Base-by-base conservation (phyloP, 2,888 invertebrate genomes). In the Napeogenes sylphis region DNA sequence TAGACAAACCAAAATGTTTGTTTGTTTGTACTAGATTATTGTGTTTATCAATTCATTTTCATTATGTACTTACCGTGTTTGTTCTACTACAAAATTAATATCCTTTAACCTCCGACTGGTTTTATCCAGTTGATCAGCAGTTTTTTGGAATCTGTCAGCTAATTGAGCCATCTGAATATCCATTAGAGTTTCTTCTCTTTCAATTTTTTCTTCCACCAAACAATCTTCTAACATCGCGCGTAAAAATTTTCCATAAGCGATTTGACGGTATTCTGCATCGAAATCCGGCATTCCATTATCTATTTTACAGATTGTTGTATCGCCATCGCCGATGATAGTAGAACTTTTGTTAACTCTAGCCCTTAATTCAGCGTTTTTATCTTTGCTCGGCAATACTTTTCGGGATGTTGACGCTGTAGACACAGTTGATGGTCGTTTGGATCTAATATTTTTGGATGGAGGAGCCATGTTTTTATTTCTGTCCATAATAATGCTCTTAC, bases 81-180 rank as follows among this genome's bases (percentile, higher is more conserved):
- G 87, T 70, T 91, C 91, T 1, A 82, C 83, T 53, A 85, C 79
- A 79, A 91, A 91, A 1, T 82, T 84, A 46, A 92, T 86, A 62
- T 90, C 87, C 64, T 89, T 91, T 55, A 91, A 64, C 14, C 90
- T 75, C 45, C 80, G 75, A 68, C 84, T 89, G 0, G 91, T 90
- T 71, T 87, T 87, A 56, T 91, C 87, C 4, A 91, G 71, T 59
- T 89, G 79, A 30, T 85, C 79, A 65, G 85, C 80, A 0, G 90
- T 90, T 62, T 87, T 81, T 67, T 87, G 82, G 55, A 92, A 87
- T 14, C 91, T 79, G 51, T 88, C 85, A 0, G 87, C 85, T 12
- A 92, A 62, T 53, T 83, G 81, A 0, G 84, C 75, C 81, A 92
- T 85, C 61, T 91, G 88, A 0, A 85, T 70, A n/a, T 91, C 91